Percentiles rank a stretch among this genome's conserved stretches.
Conservation (phyloP, 2,888 invertebrate species). For the Elysia crispata region DNA sequence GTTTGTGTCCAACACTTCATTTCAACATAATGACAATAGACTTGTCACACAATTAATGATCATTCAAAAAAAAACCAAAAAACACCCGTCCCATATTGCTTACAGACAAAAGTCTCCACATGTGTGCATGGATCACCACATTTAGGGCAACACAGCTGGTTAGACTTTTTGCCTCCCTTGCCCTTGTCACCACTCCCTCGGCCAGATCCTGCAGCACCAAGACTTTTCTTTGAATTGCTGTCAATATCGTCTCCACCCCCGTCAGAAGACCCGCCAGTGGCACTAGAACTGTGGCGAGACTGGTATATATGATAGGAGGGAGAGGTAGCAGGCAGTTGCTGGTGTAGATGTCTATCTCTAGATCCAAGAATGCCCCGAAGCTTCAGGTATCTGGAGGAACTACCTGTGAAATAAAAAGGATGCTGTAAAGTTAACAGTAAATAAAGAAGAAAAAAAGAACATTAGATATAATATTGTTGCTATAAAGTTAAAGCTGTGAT, state of each 20-base stretch:
- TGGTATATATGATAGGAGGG: background rate
- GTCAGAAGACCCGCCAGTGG: conserved; percentile 39
- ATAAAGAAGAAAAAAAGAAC: too few species aligned
- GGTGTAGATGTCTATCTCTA: too few species aligned
- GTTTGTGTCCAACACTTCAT: too few species aligned
- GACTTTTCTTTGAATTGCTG: conserved; percentile 27
- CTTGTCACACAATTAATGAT: too few species aligned
- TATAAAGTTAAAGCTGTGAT: too few species aligned
- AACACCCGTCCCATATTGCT: conserved; percentile 70
- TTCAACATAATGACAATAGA: too few species aligned
- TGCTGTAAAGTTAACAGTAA: too few species aligned
- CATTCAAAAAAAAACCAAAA: too few species aligned
- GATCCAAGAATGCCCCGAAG: too few species aligned
- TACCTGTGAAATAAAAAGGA: too few species aligned
- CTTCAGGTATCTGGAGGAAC: too few species aligned
- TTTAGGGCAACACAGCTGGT: conserved; percentile 86
- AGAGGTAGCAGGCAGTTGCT: background rate
- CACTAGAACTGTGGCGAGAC: background rate
- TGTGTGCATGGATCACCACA: conserved; percentile 98
- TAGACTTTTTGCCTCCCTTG: conserved; percentile 62
- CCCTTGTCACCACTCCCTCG: conserved; percentile 44
- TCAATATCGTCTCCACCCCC: conserved; percentile 47
- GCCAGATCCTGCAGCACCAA: conserved; percentile 18
- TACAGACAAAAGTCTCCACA: conserved; percentile 96
- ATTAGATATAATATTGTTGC: too few species aligned